phyloP scores from a whole-genome alignment of 2,797 vertebrate species.

The Nyctibius grandis region DNA sequence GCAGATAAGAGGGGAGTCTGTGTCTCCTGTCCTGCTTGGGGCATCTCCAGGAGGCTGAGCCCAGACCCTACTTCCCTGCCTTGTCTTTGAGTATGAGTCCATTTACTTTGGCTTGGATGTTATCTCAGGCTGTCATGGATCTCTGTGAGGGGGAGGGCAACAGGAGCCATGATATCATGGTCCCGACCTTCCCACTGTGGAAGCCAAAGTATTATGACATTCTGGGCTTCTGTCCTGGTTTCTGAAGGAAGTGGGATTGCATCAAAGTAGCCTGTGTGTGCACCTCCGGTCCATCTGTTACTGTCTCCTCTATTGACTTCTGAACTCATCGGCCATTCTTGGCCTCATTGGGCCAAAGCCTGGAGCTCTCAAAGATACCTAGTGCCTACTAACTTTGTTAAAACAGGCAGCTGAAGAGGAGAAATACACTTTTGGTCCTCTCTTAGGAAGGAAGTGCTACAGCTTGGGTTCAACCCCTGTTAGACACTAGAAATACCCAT shows the following conservation, averaged over 20 bases:
- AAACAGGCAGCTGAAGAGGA: background rate
- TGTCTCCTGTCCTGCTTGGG: background rate
- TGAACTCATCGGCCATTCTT: background rate
- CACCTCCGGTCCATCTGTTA: background rate
- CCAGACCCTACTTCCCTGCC: background rate
- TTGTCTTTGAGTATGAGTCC: background rate
- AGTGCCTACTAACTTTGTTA: background rate
- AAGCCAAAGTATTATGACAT: background rate
- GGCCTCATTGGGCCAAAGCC: background rate
- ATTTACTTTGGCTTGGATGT: background rate
- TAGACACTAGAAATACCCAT: background rate
- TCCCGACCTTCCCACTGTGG: background rate
- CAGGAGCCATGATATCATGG: background rate
- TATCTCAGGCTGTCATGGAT: background rate
- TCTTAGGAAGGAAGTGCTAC: accelerated
- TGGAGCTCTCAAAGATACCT: background rate
- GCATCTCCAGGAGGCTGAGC: background rate
- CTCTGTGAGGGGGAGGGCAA: background rate
- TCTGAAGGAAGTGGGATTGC: background rate
- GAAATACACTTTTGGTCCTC: background rate
- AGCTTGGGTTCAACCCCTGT: background rate
- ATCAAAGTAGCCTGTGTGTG: accelerated
- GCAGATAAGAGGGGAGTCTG: background rate
- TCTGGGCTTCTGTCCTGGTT: background rate
- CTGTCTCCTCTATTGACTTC: background rate